Evolutionary conservation across 1,140 invertebrate genomes (phyloP).

Genomic region (Camponotus floridanus): DNA sequence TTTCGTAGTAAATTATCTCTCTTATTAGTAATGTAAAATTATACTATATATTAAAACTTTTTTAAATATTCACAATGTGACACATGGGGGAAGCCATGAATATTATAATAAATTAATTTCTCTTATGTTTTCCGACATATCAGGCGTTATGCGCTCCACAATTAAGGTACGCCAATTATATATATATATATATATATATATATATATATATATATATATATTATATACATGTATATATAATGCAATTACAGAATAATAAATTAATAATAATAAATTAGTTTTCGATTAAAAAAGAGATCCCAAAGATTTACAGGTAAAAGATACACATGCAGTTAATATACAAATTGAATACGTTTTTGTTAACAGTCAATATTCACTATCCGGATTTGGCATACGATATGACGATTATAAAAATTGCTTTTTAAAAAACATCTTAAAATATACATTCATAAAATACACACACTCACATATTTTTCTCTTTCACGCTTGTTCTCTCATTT

Average conservation of each 20-base stretch:
- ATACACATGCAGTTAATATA: slow-evolving; percentile 44
- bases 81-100: slow-evolving; percentile 1
- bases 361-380: slow-evolving; percentile 59
- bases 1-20: slow-evolving; percentile 10
- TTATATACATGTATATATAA: slow-evolving; percentile 12
- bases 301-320: slow-evolving; percentile 44
- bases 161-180: neutral
- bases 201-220: slow-evolving; percentile 8
- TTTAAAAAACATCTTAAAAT: slow-evolving; percentile 48
- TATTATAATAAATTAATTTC: neutral
- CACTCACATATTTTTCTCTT: neutral
- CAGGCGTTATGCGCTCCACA: too few relatives aligned
- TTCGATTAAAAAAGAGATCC: slow-evolving; percentile 10
- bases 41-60: slow-evolving; percentile 15
- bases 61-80: neutral
- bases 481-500: slow-evolving; percentile 14
- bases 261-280: slow-evolving; percentile 30
- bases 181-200: neutral
- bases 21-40: neutral
- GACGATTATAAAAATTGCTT: slow-evolving; percentile 66
- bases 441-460: slow-evolving; percentile 52
- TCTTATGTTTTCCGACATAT: slow-evolving; percentile 1
- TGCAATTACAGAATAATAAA: slow-evolving; percentile 27
- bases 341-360: slow-evolving; percentile 45
- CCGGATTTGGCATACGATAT: slow-evolving; percentile 53